phyloP scores from a whole-genome alignment of 2,797 vertebrate genomes.

The Varecia variegata region DNA sequence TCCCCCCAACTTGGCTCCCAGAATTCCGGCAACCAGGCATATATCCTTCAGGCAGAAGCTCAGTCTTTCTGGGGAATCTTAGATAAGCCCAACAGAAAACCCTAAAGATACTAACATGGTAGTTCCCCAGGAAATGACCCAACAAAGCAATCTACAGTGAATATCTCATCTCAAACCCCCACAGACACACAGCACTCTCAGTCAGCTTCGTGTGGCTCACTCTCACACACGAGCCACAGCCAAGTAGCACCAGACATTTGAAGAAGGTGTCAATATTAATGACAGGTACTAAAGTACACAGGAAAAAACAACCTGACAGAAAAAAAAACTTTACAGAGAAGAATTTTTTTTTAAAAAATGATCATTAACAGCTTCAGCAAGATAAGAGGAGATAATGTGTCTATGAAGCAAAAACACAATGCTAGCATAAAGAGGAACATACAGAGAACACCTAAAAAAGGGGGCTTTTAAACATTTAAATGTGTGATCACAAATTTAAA shows the following conservation, averaged over 20 bases:
- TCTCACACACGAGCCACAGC: background rate
- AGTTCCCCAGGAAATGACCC: background rate
- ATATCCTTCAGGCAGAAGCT: background rate
- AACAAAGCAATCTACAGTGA: background rate
- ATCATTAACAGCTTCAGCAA: background rate
- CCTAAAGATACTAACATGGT: background rate
- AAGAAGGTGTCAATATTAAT: background rate
- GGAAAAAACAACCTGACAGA: background rate
- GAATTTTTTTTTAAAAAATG: background rate
- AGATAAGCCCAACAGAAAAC: background rate
- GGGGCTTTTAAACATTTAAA: background rate
- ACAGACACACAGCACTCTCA: background rate
- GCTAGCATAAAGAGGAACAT: background rate
- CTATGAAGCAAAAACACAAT: background rate
- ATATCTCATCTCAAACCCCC: background rate
- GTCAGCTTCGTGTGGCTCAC: background rate
- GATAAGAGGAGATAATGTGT: background rate
- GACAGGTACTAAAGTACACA: background rate
- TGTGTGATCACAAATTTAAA: background rate
- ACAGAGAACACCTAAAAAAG: background rate
- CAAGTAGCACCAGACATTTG: background rate
- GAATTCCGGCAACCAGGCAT: background rate
- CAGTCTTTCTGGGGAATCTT: background rate
- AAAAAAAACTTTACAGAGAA: background rate
- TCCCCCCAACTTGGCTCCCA: background rate